Base-by-base conservation (phyloP, 2,888 invertebrate species). In the Nipponacmea schrenckii region DNA sequence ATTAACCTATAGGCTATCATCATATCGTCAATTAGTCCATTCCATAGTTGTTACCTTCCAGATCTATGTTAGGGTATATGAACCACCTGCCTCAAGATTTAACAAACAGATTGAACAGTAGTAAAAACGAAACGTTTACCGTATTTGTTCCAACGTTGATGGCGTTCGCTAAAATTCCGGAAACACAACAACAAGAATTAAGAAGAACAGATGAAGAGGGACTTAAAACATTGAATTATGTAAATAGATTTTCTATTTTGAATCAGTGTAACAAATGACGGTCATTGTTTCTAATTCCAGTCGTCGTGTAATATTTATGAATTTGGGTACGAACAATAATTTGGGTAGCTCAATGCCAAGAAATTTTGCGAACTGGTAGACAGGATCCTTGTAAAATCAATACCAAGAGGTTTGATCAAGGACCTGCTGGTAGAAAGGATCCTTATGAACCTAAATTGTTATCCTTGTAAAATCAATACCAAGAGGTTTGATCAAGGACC, bases 151-250 rank as follows among this genome's bases (percentile, higher is more conserved):
- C 85, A 0, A 82, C 79, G 2, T 81, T 82, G 31, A 76, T 74
- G 45, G 85, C 83, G 2, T 80, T 84, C 67, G 80, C 81, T 12
- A 84, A 83, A 69, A 70, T 84, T 7, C 84, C 85, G 1, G 64
- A 73, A 8, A 74, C 71, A 48, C 74, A 75, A 56, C 84, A 84
- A 46, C 64, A 73, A 14, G 65, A 74, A 8, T 73, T 84, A 12
- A 73, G 73, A n/a, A 64, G 70, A 26, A 76, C 78, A 2, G 56
- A 68, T 15, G 50, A 68, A 14, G 64, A 64, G 12, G 64, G 69
- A 20, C 17, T 31, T 26, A 31, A 64, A 64, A 27, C 64, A 26
- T 20, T 69, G 17, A 63, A 69, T 64, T 31, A 50, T 69, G 69
- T 69, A 64, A 64, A 64, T 69, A 24, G 12, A 15, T n/a, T n/a